These are phyloP conservation scores for Nomada ferruginata DNA, from an alignment of 2,888 invertebrate species.

Conservation along the genomic window DNA sequence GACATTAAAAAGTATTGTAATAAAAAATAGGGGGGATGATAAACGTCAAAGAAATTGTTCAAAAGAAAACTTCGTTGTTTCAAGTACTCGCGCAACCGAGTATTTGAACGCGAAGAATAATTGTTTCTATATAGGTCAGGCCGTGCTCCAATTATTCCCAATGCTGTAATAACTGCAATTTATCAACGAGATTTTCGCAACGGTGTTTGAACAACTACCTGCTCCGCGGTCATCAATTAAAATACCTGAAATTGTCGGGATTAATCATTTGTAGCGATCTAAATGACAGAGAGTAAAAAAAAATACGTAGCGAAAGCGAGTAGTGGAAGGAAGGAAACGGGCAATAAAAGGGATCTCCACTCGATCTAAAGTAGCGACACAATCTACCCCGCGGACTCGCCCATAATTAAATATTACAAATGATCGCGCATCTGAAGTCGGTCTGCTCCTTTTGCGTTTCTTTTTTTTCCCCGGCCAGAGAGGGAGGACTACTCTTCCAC, in stretches of 20 bases:
- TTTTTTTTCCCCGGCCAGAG: conserved; percentile 38
- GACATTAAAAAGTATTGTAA: too few species aligned
- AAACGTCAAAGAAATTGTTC: neutral
- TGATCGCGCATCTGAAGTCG: conserved; percentile 59
- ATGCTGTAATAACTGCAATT: neutral
- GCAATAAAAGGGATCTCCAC: conserved; percentile 2
- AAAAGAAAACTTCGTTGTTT: neutral
- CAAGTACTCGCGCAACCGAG: neutral
- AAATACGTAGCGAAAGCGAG: neutral
- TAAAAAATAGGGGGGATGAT: neutral
- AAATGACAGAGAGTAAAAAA: conserved; percentile 8
- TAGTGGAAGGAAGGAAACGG: neutral
- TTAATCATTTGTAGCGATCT: conserved; percentile 1
- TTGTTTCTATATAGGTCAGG: too few species aligned
- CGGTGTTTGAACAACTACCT: neutral
- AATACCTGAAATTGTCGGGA: conserved; percentile 3
- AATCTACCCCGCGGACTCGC: conserved; percentile 50
- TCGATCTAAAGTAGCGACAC: conserved; percentile 48
- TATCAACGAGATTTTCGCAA: too few species aligned
- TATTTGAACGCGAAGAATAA: neutral
- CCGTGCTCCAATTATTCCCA: neutral
- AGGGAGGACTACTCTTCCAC: conserved; percentile 60
- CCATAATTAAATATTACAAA: conserved; percentile 72
- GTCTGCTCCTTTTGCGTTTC: conserved; percentile 42
- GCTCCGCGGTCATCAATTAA: conserved; percentile 9